Base-by-base conservation (phyloP, 53 echinoderm and acorn worm species). In the Holothuria scabra region DNA sequence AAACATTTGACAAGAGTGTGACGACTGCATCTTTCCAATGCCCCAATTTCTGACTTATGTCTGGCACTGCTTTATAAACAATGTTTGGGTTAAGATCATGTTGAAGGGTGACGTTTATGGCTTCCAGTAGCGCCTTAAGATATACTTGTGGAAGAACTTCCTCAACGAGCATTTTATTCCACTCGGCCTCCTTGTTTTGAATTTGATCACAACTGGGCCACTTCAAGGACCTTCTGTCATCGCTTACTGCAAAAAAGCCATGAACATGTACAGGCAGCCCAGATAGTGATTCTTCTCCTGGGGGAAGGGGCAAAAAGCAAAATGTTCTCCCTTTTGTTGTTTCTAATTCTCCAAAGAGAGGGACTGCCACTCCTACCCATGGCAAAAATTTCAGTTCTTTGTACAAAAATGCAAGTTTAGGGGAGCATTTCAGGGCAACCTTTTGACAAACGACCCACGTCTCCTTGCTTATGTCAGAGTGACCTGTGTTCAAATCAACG, bases 191-290 rank as follows among this genome's bases (percentile, higher is more conserved):
- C 12, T 58, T 35, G 37, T 66, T 65, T 46, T 88, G 74, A 32
- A 64, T 81, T 62, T 76, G 88, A 48, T 88, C 88, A 55, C 74
- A 28, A 46, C 83, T 76, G 57, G 88, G 88, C 88, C 88, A 88
- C 55, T 88, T 88, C 26, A 88, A 59, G 25, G 83, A 71, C 33
- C 88, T 59, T 60, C 88, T 35, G 24, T 88, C 88, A 20, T 84
- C 84, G 32, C 84, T 84, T 3, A 88, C 67, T 30, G 76, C 88
- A 46, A 88, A 88, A 52, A 65, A 88, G 12, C 88, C 88, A 23
- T 88, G 88, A 25, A 88, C 48, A 48, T 88, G 88, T 52, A 88
- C 84, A 13, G 88, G 88, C 23, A 88, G 56, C 31, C 88, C 88
- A 12, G 84, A 74, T 19, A 30, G 31, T 23, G 74, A 72, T 33